Evolutionary conservation across 2,888 invertebrate genomes (phyloP).

Genomic region (Vannuccia rotundouncinata): DNA sequence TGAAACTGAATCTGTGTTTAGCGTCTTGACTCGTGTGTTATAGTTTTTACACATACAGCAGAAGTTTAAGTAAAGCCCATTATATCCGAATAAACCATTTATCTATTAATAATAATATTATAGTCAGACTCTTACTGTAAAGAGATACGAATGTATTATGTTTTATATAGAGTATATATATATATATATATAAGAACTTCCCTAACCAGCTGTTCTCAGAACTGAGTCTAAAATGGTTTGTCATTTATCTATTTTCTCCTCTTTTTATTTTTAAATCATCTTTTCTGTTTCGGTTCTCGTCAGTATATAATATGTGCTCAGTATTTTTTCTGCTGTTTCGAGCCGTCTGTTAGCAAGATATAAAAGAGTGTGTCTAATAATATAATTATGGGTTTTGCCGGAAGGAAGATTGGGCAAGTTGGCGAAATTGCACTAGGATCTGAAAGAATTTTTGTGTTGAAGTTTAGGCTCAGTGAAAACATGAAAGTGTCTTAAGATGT

Average conservation of each 20-base stretch:
- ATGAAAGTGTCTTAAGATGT: slow-evolving; percentile 2
- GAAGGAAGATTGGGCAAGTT: slow-evolving; percentile 1
- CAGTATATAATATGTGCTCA: neutral
- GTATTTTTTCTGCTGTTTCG: neutral
- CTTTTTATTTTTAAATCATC: neutral
- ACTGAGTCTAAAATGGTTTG: neutral
- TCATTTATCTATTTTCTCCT: neutral
- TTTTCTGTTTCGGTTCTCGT: neutral
- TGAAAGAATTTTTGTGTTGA: slow-evolving; percentile 22
- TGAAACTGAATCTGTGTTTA: no score
- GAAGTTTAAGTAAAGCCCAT: no score
- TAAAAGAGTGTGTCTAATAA: neutral
- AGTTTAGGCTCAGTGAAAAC: neutral
- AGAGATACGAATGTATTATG: no score
- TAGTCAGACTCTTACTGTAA: no score
- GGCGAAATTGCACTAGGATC: slow-evolving; percentile 12
- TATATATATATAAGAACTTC: no score
- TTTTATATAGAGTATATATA: no score
- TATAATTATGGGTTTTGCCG: slow-evolving; percentile 23
- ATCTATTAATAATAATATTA: no score
- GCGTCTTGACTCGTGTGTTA: no score
- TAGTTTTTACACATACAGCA: no score
- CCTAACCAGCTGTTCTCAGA: neutral
- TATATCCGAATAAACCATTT: no score
- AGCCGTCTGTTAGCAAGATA: neutral